phyloP scores from a whole-genome alignment of 2,797 vertebrate genomes.

The Rhincodon typus region DNA sequence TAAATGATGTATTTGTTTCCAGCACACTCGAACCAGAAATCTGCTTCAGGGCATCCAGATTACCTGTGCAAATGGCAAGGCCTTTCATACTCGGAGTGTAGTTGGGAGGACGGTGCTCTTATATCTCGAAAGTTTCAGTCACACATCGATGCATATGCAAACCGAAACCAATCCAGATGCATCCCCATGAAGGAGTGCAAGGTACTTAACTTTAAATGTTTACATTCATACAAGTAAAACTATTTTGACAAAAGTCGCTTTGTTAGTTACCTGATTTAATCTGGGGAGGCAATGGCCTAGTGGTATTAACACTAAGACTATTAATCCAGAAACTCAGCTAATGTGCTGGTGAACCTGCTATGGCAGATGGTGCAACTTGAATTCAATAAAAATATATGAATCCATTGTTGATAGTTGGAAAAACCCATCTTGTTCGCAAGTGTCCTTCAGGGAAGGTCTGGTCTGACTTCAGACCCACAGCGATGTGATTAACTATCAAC shows the following conservation, averaged over 20 bases:
- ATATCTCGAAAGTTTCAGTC: conserved; percentile 88
- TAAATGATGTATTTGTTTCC: conserved; percentile 36
- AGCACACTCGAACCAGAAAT: conserved; percentile 99
- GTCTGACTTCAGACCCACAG: too few species aligned
- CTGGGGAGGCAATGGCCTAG: too few species aligned
- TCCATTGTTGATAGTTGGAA: too few species aligned
- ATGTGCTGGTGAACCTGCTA: too few species aligned
- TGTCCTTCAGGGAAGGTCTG: too few species aligned
- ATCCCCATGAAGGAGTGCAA: conserved; percentile 95
- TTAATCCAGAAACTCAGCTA: too few species aligned
- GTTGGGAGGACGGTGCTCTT: conserved; percentile 95
- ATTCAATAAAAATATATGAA: too few species aligned
- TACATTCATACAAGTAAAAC: not conserved
- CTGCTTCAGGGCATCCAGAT: conserved; percentile 89
- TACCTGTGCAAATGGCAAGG: conserved; percentile 99
- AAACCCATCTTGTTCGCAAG: too few species aligned
- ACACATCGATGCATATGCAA: conserved; percentile 85
- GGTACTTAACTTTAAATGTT: conserved; percentile 56
- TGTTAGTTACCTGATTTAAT: not conserved
- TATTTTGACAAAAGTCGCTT: not conserved
- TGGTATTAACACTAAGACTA: too few species aligned
- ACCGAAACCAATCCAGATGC: conserved; percentile 88
- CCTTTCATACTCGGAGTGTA: conserved; percentile 90
- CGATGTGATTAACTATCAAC: too few species aligned
- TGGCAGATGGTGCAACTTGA: too few species aligned